Base-by-base conservation (phyloP, 2,113 vertebrate species). In the Vidua chalybeata region DNA sequence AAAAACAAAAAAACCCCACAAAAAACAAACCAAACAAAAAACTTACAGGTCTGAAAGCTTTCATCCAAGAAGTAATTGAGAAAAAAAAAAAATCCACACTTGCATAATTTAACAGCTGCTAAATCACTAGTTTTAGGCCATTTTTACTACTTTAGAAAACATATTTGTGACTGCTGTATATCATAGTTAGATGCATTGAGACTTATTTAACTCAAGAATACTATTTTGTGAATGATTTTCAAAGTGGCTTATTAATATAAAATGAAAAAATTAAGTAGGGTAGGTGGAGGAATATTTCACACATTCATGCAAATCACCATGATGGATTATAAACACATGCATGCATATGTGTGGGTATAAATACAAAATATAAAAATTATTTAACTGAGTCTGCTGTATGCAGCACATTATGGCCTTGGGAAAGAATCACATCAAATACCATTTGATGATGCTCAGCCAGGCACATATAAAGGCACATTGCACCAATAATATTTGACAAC, bases 401-500 rank as follows among this genome's bases (percentile, higher is more conserved):
- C 71, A 93, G 91, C 80, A 77, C 46, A 23, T 79, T 87, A 83
- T 63, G 55, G 97, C 97, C 96, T 89, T 91, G 93, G 96, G 97
- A 97, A 97, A 98, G 95, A 97, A 75, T 58, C 86, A 92, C 48
- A 11, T 97, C 96, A 97, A 93, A 97, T 96, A 96, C 94, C 96
- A 96, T 78, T 97, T 94, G 94, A 96, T 95, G 94, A 95, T 98
- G 97, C 94, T 97, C 97, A 97, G 97, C 87, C 96, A 97, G 95
- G 95, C 95, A 97, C 84, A 56, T 43, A 97, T 85, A 97, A 96
- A 97, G 92, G 93, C 94, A 96, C 95, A 95, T 41, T 93, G 97
- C 96, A 96, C 96, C 97, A 88, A 97, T 97, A 96, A 92, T 98
- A 97, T 97, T 31, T 97, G 96, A 98, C 97, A 98, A 96, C 91